A percentile compares a stretch with the other conserved stretches of the same genome.
Conservation (phyloP, 2,113 vertebrate species). For the Muscicapa adusta region DNA sequence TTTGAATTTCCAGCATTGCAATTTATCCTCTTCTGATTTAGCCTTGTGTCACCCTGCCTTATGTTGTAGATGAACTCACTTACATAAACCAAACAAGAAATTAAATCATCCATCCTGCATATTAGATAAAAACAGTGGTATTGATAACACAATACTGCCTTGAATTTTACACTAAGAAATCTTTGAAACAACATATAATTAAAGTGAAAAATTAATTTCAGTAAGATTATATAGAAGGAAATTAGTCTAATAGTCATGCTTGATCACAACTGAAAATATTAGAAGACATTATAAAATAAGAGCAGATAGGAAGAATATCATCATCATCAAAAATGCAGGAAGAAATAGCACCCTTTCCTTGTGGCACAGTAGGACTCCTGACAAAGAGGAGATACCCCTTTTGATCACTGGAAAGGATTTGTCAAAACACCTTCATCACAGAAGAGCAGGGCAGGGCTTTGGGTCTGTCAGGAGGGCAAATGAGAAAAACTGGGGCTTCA, state of each 20-base stretch:
- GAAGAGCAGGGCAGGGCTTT: neutral
- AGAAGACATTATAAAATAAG: neutral
- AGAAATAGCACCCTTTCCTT: neutral
- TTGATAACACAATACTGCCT: neutral
- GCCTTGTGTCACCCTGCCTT: neutral
- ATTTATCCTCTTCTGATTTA: neutral
- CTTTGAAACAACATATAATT: neutral
- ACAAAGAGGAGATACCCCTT: neutral
- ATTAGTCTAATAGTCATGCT: neutral
- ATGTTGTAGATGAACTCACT: neutral
- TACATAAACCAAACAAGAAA: neutral
- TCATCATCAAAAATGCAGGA: neutral
- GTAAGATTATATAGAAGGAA: neutral
- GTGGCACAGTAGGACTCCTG: neutral
- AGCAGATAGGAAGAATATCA: neutral
- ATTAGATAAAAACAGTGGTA: neutral
- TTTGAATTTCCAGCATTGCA: neutral
- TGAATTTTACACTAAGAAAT: neutral
- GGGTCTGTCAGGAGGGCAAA: neutral
- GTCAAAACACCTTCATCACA: neutral
- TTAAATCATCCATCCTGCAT: neutral
- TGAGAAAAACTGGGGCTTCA: neutral
- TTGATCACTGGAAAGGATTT: neutral
- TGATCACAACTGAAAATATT: neutral
- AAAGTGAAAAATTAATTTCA: neutral